Percentiles rank a stretch among this genome's conserved stretches.
Conservation (phyloP, 2,113 vertebrate species). For the Choloepus hoffmanni region DNA sequence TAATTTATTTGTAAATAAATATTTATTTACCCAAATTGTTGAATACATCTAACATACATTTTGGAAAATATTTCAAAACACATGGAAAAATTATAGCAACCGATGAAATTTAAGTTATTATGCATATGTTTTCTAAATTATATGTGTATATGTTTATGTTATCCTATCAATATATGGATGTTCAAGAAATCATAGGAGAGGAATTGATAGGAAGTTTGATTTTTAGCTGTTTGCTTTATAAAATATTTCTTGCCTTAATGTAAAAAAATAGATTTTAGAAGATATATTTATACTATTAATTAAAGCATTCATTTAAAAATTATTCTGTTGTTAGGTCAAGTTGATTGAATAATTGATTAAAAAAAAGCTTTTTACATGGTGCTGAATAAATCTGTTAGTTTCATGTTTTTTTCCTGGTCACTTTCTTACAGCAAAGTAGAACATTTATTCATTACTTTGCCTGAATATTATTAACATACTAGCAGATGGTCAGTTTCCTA, state of each 20-base stretch:
- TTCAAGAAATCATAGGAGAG: neutral
- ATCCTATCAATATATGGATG: neutral
- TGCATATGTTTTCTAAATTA: conserved; percentile 28
- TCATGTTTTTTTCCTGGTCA: conserved; percentile 65
- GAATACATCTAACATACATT: neutral
- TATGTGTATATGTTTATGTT: neutral
- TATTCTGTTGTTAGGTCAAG: conserved; percentile 33
- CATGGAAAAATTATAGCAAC: neutral
- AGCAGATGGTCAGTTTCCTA: conserved; percentile 96
- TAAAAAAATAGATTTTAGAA: conserved; percentile 25
- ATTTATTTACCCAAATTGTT: neutral
- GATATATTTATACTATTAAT: conserved; percentile 16
- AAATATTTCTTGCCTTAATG: neutral
- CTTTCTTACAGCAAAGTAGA: conserved; percentile 85
- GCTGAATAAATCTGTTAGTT: conserved; percentile 66
- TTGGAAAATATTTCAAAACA: conserved; percentile 49
- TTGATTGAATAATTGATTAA: conserved; percentile 69
- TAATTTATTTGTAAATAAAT: conserved; percentile 22
- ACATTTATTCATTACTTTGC: conserved; percentile 91
- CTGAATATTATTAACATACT: conserved; percentile 86
- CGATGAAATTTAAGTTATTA: conserved; percentile 35
- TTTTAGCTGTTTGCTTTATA: conserved; percentile 51
- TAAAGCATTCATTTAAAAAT: neutral
- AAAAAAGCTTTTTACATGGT: conserved; percentile 27
- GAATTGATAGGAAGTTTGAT: conserved; percentile 14